Evolutionary conservation across 2,113 vertebrate species (phyloP), one percentile per base, ranked within the genome.

Genomic region (Polypterus senegalus): DNA sequence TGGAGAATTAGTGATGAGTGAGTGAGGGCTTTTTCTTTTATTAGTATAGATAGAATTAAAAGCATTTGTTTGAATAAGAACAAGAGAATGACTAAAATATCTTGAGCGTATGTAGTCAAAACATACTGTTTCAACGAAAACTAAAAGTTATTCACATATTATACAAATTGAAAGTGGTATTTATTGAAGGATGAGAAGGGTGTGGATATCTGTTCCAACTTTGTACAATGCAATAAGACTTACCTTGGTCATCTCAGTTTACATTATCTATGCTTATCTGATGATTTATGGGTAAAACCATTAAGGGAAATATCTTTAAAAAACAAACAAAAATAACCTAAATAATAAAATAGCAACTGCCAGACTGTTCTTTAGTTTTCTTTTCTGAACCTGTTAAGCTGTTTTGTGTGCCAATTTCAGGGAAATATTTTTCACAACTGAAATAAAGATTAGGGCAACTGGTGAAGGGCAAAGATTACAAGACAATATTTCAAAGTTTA

Each of bases 231-330:
- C 27, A 27, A 27, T 27, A 51, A 9, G 48, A 43, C 74, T 74
- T 65, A 76, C 74, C 74, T 69, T 60, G 58, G 57, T 64, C 71
- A 64, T 65, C 79, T 77, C 54, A 67, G 73, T 77, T 69, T 78
- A 85, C 80, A 92, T 90, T 91, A 93, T 92, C 91, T 91, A 74
- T 93, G 91, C 69, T 93, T 93, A 73, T 93, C 91, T 61, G 91
- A 91, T 75, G 91, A 93, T 83, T 93, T 93, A 92, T 92, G 91
- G 83, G 91, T 93, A 81, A 69, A 61, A 69, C 63, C 1, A 1
- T 91, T 89, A 93, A 91, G 85, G 83, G 69, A 76, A 77, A 62
- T 56, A 45, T 8, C 46, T 10, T n/a, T 67, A 73, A 62, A 60
- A 43, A 51, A 69, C 73, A 53, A 44, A 72, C 68, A 65, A 62